phyloP scores from a whole-genome alignment of 2,113 vertebrate genomes.

The Recurvirostra avosetta region DNA sequence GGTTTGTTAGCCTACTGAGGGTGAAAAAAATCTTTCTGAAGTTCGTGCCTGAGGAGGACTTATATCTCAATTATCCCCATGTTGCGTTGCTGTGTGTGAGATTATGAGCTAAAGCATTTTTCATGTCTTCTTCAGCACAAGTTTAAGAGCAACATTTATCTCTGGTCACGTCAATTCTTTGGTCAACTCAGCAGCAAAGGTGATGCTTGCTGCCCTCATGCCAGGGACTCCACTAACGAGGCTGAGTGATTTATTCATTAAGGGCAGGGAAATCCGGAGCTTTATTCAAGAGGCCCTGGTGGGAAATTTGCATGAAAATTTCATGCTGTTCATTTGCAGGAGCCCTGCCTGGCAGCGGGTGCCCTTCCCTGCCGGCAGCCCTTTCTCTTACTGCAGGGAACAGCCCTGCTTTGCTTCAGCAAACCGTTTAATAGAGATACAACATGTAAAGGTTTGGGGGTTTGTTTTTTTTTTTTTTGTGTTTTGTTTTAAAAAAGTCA shows the following conservation, averaged over 20 bases:
- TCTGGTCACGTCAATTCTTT: background rate
- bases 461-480: background rate
- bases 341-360: background rate
- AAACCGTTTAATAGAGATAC: background rate
- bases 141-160: constrained; percentile 14
- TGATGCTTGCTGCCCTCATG: background rate
- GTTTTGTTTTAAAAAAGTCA: background rate
- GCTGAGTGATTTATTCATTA: constrained; percentile 48
- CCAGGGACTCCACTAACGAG: background rate
- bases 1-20: background rate
- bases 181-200: background rate
- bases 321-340: background rate
- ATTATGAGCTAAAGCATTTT: background rate
- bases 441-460: rapidly evolving
- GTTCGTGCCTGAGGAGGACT: constrained; percentile 13
- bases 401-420: background rate
- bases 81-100: background rate
- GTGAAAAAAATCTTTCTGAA: background rate
- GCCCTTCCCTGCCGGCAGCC: background rate
- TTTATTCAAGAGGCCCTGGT: background rate
- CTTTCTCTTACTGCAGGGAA: background rate
- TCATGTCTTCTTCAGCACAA: background rate
- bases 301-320: constrained; percentile 52
- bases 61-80: constrained; percentile 10
- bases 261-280: background rate